Evolutionary conservation across 2,113 vertebrate genomes (phyloP), one percentile per base, ranked within the genome.

Genomic region (Cyprinodon variegatus): DNA sequence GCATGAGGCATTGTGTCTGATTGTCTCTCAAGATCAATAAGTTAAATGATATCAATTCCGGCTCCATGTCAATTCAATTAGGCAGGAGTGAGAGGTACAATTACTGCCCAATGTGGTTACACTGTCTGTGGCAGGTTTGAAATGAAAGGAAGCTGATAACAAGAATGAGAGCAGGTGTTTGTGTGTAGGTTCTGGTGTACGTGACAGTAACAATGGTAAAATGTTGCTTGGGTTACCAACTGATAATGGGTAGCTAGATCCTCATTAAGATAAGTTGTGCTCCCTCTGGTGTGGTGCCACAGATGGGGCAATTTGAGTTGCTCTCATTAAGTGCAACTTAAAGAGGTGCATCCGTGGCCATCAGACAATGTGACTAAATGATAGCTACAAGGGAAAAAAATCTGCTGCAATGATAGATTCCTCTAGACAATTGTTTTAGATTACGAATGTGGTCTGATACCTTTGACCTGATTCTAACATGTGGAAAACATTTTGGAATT

Each of bases 1-100:
- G 74, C 61, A 73, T 61, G 50, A 84, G 72, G 72, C 74, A 83
- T 87, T 88, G 87, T 68, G 72, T 93, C 84, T 88, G 81, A 71
- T 83, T 87, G 83, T 90, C 81, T 91, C 78, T 74, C 70, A 86
- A 82, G 90, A 94, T 95, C 93, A 94, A 94, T 94, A 89, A 86
- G 90, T 83, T 95, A 95, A 95, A 92, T 92, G 92, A 94, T 90
- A 95, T 74, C 90, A 93, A 94, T 94, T 93, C 81, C 81, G 91
- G 92, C 91, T 87, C 82, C 88, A 90, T 92, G 90, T 94, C 93
- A 92, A 92, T 93, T 95, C 94, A 96, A 96, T 95, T 94, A 95
- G 85, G 86, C 77, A 86, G 91, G 81, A 87, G 94, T 80, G 83
- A 89, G 86, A 93, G 94, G 92, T 89, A 90, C 91, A 95, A 95